Conservation (phyloP, 2,113 vertebrate genomes). For the Channa argus region DNA sequence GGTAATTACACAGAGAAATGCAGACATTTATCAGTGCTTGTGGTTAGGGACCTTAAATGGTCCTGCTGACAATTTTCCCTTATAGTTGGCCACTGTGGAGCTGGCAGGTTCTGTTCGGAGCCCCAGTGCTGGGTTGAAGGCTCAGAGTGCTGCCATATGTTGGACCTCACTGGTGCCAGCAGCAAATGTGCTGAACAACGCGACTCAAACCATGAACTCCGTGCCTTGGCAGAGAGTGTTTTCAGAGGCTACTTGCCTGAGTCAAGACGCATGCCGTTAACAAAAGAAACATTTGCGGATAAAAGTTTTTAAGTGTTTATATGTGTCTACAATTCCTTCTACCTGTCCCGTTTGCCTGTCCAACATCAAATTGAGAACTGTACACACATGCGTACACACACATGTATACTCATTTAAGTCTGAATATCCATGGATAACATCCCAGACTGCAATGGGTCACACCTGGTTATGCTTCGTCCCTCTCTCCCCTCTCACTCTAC, state of each 20-base stretch:
- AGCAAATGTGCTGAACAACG: conserved; percentile 81
- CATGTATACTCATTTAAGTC: conserved; percentile 49
- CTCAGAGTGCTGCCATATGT: conserved; percentile 84
- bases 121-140: conserved; percentile 60
- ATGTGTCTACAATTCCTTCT: conserved; percentile 31
- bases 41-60: conserved; percentile 75
- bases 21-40: conserved; percentile 78
- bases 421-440: conserved; percentile 77
- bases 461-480: conserved; percentile 83
- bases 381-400: conserved; percentile 30
- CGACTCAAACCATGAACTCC: conserved; percentile 76
- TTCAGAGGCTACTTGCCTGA: conserved; percentile 60
- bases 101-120: conserved; percentile 75
- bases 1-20: conserved; percentile 76
- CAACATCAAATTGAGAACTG: conserved; percentile 56
- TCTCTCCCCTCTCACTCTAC: conserved; percentile 69
- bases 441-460: conserved; percentile 81
- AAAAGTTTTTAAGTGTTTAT: conserved; percentile 43
- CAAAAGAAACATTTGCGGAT: conserved; percentile 5
- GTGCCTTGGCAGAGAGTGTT: conserved; percentile 77
- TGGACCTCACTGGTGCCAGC: conserved; percentile 71
- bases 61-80: conserved; percentile 76
- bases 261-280: conserved; percentile 17
- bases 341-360: conserved; percentile 49
- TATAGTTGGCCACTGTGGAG: conserved; percentile 76